Base-by-base conservation (phyloP, 2,113 vertebrate genomes). In the Siniperca chuatsi region DNA sequence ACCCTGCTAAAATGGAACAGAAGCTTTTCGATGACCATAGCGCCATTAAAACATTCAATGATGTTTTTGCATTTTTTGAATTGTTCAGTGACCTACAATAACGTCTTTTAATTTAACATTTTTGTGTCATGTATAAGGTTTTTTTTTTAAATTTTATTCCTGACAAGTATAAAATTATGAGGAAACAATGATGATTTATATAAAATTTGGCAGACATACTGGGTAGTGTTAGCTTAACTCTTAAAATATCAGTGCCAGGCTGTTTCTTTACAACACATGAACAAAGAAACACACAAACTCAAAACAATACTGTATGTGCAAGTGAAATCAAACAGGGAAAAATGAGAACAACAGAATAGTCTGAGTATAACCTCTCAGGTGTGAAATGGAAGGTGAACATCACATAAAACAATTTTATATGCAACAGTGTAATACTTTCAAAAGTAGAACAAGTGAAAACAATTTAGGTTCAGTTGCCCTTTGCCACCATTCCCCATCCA, bases 381-480 rank as follows among this genome's bases (percentile, higher is more conserved):
- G 71, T 68, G 35, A 57, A 75, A 55, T 52, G 11, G 15, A 73
- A 29, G 4, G 16, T 68, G 68, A 33, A 67, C 55, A 8, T 58
- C 23, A 68, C n/a, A 72, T 55, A 13, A 68, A 65, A 78, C 15
- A 58, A 58, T 21, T 60, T 46, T 25, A 83, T n/a, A 33, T 46
- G 25, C 16, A 84, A 75, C 44, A 33, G n/a, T 23, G 71, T 2
- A 37, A 35, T n/a, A 78, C 4, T n/a, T 23, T 70, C 0, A 67
- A 10, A 48, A 37, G 11, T 2, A 50, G 44, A 23, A 70, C 44
- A 37, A 46, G 57, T 25, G 35, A 50, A 78, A 81, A 66, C 20
- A 40, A 37, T 15, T 71, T n/a, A 66, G 1, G 42, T 54, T 72
- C 66, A 54, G 55, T 60, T 64, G 0, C 25, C 55, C 33, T 55